Evolutionary conservation across 92 coral and sea anemone genomes (phyloP).

Genomic region (Umimayanthus kanabou): DNA sequence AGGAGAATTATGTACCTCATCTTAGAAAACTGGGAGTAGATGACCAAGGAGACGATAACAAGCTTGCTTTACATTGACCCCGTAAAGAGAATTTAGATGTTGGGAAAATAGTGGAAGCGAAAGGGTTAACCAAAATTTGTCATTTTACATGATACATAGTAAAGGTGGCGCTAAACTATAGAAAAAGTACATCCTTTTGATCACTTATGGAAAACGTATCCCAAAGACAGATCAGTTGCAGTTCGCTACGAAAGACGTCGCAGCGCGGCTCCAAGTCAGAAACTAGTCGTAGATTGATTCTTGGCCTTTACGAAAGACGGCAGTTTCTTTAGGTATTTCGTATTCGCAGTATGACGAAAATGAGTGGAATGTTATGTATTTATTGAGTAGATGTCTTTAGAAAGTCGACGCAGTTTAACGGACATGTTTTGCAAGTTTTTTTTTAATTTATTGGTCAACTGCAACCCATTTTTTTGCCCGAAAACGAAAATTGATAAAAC

Average conservation of each 20-base stretch:
- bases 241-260: too few species aligned
- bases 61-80: too few species aligned
- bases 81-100: too few species aligned
- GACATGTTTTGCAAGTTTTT: background rate
- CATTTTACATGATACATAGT: background rate
- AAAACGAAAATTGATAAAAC: background rate
- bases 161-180: background rate
- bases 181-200: background rate
- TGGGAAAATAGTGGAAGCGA: too few species aligned
- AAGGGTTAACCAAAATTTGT: background rate
- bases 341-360: background rate
- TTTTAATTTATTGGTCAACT: constrained; percentile 13
- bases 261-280: background rate
- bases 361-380: background rate
- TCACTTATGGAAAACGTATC: background rate
- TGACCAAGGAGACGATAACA: too few species aligned
- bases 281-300: background rate
- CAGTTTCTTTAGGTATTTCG: background rate
- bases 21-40: too few species aligned
- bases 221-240: too few species aligned
- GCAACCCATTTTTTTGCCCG: background rate
- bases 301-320: background rate
- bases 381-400: constrained; percentile 3
- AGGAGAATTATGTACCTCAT: too few species aligned
- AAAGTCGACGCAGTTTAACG: background rate